These are phyloP conservation scores for Eulemur albifrons DNA, from an alignment of 2,797 vertebrate species.

Conservation along the genomic window DNA sequence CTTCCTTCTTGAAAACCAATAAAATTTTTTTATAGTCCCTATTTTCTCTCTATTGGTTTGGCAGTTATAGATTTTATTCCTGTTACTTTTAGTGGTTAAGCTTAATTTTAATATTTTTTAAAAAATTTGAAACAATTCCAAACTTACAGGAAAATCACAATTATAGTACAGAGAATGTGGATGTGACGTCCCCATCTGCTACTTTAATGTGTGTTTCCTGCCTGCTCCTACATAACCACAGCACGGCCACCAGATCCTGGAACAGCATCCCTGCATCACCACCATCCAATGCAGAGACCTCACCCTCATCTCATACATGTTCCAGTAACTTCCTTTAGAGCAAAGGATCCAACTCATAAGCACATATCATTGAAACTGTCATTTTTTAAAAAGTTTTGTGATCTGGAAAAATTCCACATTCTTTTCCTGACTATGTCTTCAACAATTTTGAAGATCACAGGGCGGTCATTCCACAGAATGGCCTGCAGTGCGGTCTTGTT, in stretches of 20 bases:
- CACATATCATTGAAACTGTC: neutral
- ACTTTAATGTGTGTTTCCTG: neutral
- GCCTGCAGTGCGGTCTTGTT: fast-evolving
- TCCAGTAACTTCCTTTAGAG: neutral
- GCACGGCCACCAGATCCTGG: fast-evolving
- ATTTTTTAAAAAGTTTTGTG: neutral
- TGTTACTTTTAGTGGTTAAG: neutral
- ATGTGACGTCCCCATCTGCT: fast-evolving
- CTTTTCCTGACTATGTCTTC: neutral
- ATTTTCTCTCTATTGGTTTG: neutral
- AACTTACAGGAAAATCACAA: neutral
- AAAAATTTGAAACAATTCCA: neutral
- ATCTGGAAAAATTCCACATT: too few species aligned
- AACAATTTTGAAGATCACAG: neutral
- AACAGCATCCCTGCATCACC: neutral
- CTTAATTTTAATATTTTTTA: neutral
- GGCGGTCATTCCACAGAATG: neutral
- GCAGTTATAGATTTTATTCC: neutral
- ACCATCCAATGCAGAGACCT: neutral
- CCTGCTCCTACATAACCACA: fast-evolving
- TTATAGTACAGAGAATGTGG: neutral
- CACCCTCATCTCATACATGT: neutral
- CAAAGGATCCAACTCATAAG: neutral
- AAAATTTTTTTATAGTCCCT: neutral
- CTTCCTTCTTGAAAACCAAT: neutral